These are phyloP conservation scores for Gallinago nigripennis DNA, from an alignment of 2,797 vertebrate genomes.

Conservation along the genomic window DNA sequence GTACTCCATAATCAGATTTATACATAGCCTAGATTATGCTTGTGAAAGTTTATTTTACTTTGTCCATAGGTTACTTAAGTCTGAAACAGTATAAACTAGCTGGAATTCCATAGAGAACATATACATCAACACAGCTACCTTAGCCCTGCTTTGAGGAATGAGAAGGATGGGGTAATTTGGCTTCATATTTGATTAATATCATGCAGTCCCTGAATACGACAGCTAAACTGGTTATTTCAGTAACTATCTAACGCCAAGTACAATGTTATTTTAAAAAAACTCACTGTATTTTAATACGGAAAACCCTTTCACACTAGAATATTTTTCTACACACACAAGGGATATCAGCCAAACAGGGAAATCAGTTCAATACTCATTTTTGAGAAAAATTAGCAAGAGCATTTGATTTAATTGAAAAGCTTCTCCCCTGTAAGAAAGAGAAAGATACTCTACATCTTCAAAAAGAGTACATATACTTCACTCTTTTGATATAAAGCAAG, in stretches of 20 bases:
- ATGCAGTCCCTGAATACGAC: rapidly evolving
- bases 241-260: background rate
- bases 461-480: background rate
- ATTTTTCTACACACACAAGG: background rate
- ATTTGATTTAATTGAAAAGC: background rate
- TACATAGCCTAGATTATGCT: background rate
- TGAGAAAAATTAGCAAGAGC: background rate
- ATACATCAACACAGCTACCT: background rate
- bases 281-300: background rate
- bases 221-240: background rate
- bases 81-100: background rate
- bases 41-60: background rate
- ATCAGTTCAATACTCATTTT: background rate
- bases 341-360: background rate
- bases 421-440: background rate
- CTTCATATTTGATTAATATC: background rate
- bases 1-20: background rate
- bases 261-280: background rate
- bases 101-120: background rate
- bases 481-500: background rate
- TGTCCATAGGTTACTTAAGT: background rate
- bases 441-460: background rate
- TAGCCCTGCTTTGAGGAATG: background rate
- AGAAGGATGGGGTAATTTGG: background rate
- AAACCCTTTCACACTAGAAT: background rate